Evolutionary conservation across 2,888 invertebrate species (phyloP).

Genomic region (Pammene aurita): DNA sequence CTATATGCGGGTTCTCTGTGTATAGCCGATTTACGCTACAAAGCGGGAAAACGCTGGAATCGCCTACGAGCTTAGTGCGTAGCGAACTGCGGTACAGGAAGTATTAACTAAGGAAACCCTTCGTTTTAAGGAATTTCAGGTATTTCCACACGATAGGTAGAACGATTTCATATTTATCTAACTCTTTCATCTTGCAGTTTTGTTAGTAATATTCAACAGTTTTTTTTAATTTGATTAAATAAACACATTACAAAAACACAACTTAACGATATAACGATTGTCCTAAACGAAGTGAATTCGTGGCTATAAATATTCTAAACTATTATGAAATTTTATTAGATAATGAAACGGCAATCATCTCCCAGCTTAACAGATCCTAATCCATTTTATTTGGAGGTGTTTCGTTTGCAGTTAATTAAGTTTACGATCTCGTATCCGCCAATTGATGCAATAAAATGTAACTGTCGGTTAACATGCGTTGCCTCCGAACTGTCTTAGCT

Average conservation of each 20-base stretch:
- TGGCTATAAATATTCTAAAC: constrained; percentile 1
- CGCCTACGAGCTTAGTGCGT: no score
- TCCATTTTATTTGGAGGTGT: constrained; percentile 58
- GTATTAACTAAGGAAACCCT: no score
- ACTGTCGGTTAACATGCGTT: constrained; percentile 12
- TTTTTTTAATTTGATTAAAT: no score
- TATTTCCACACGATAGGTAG: no score
- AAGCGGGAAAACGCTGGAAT: no score
- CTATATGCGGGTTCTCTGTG: no score
- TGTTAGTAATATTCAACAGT: no score
- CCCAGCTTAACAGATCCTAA: constrained; percentile 50
- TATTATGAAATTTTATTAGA: constrained; percentile 51
- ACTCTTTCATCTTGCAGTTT: no score
- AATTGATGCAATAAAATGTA: constrained; percentile 62
- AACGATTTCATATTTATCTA: no score
- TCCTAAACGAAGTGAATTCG: not conserved
- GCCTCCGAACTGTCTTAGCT: not conserved
- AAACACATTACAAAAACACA: not conserved
- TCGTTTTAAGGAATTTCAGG: no score
- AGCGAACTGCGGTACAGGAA: no score
- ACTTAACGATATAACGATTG: not conserved
- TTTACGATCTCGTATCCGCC: constrained; percentile 59
- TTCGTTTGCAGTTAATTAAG: constrained; percentile 63
- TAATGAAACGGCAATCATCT: constrained; percentile 52
- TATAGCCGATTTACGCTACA: no score